Evolutionary conservation across 2,797 vertebrate genomes (phyloP).

Genomic region (Gorsachius magnificus): DNA sequence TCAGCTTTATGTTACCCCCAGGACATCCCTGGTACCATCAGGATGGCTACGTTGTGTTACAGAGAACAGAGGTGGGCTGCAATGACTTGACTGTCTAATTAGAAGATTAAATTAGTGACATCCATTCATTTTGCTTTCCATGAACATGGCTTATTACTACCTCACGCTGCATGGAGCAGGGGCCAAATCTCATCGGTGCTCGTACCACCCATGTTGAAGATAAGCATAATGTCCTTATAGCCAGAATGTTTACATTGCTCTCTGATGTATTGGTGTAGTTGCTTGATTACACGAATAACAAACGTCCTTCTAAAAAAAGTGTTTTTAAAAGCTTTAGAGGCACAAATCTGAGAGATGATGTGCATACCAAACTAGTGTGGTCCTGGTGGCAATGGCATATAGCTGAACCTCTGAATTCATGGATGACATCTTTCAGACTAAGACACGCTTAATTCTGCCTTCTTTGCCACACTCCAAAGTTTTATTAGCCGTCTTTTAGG

Average conservation of each 20-base stretch:
- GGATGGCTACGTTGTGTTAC: accelerated
- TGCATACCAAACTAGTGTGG: neutral
- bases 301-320: neutral
- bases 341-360: neutral
- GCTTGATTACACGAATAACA: neutral
- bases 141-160: accelerated
- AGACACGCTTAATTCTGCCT: conserved; percentile 8
- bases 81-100: neutral
- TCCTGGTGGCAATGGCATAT: neutral
- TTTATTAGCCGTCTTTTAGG: conserved; percentile 38
- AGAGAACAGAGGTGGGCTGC: neutral
- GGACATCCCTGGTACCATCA: neutral
- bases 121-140: neutral
- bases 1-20: neutral
- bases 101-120: neutral
- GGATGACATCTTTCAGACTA: neutral
- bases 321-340: neutral
- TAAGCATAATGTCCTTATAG: neutral
- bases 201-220: neutral
- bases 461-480: conserved; percentile 40
- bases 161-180: neutral
- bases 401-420: neutral
- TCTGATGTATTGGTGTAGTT: neutral
- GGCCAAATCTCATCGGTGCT: neutral
- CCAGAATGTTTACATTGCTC: neutral